phyloP scores from a whole-genome alignment of 1,140 invertebrate genomes.

The Semibalanus balanoides region DNA sequence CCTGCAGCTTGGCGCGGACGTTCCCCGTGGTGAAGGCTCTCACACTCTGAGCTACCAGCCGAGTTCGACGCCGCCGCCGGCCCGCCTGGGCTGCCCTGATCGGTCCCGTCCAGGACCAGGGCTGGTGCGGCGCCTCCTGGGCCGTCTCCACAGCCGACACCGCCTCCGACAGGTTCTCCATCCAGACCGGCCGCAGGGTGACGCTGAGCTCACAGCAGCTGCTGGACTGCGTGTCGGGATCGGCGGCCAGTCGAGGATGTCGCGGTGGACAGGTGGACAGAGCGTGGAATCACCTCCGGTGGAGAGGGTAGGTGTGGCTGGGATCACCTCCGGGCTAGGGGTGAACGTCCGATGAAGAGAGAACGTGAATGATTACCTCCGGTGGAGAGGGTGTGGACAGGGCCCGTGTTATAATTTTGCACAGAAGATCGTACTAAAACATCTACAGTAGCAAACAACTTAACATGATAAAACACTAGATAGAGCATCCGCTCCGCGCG shows the following conservation, averaged over 20 bases:
- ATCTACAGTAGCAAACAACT: no score
- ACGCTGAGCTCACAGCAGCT: slow-evolving; percentile 65
- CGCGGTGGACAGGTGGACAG: slow-evolving; percentile 70
- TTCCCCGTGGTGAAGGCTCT: not conserved
- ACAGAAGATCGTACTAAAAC: no score
- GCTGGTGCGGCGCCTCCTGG: slow-evolving; percentile 82
- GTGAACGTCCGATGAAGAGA: no score
- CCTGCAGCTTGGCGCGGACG: slow-evolving; percentile 48
- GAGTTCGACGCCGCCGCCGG: slow-evolving; percentile 51
- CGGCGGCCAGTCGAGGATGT: slow-evolving; percentile 55
- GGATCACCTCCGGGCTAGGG: no score
- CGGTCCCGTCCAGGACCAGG: slow-evolving; percentile 61
- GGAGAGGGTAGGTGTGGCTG: slow-evolving; percentile 49
- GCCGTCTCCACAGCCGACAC: slow-evolving; percentile 67
- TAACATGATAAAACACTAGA: no score
- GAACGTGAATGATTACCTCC: no score
- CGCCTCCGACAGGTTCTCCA: slow-evolving; percentile 44
- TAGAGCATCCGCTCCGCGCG: no score
- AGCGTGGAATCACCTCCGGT: slow-evolving; percentile 73
- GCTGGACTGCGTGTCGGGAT: slow-evolving; percentile 46
- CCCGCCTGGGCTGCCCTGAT: slow-evolving; percentile 54
- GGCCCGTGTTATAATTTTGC: no score
- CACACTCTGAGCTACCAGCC: slow-evolving; percentile 32
- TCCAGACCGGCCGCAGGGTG: slow-evolving; percentile 55
- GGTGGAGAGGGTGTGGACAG: no score